Base-by-base conservation (phyloP, 2,888 invertebrate species). In the Orthosia incerta region DNA sequence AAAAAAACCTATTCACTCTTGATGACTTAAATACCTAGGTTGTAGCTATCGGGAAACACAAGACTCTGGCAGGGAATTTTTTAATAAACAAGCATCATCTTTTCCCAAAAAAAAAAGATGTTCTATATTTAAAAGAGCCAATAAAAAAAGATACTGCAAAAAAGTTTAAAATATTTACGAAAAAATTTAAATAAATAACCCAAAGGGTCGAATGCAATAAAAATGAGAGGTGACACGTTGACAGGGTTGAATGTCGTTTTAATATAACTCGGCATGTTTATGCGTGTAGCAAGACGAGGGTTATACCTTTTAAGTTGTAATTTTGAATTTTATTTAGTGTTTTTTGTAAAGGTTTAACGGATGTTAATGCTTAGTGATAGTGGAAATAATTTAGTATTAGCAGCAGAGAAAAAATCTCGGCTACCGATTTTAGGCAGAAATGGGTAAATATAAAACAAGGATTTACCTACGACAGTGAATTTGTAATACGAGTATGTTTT, bases 201-300 rank as follows among this genome's bases (percentile, higher is more conserved):
- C 39, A 26, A 18, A 15, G 53, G 68, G 18, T 45, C 64, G 79
- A 79, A 85, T 82, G 74, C 84, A 85, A 87, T 89, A 91, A 91
- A 91, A 91, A 88, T 88, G 88, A 87, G 82, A 86, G 86, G 85
- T 88, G 84, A 84, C 64, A 61, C 74, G 77, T 59, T 71, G 87
- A 87, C 86, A 85, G 83, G 82, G 83, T 80, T 82, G 71, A 71
- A 82, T 66, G 81, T 65, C 76, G 75, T 80, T 82, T 86, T 83
- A 85, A 86, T 86, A 82, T 83, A 78, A 78, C 75, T 80, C 65
- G 69, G 46, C 50, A 53, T 80, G 72, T 82, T 86, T 86, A 84
- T 82, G 76, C 76, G 74, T 12, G 48, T 59, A 65, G 63, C 71
- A 31, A 23, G 51, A 66, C 60, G 72, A 74, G 76, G 74, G 77